A percentile compares a stretch with the other conserved stretches of the same genome.
Evolutionary conservation across 2,797 vertebrate genomes (phyloP).

Genomic region (Cossypha dichroa): DNA sequence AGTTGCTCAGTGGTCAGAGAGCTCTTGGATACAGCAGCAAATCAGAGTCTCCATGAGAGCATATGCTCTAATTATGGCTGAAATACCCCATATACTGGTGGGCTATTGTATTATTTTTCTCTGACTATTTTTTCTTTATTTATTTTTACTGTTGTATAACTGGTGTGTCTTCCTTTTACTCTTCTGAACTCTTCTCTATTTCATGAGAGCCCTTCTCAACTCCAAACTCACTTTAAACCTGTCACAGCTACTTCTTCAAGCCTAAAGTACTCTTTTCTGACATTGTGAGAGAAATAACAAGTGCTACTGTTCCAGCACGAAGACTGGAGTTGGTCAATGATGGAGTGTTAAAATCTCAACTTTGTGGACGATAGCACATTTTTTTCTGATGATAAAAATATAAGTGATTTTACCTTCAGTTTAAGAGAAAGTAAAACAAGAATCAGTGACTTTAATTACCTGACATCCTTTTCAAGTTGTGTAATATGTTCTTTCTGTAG

Average conservation of each 20-base stretch:
- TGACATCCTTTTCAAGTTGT: slow-evolving; percentile 86
- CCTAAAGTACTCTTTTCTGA: background rate
- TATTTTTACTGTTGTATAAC: background rate
- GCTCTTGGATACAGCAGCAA: background rate
- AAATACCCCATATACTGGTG: background rate
- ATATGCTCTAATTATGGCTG: background rate
- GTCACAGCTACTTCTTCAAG: background rate
- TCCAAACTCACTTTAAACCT: background rate
- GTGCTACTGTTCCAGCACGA: background rate
- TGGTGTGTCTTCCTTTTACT: background rate
- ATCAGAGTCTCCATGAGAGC: background rate
- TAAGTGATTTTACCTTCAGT: background rate
- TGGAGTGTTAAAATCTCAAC: background rate
- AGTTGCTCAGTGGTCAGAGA: background rate
- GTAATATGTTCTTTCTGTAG: slow-evolving; percentile 78
- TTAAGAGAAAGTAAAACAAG: background rate
- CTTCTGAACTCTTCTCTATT: background rate
- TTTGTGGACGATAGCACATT: background rate
- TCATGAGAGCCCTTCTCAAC: background rate
- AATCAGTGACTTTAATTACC: slow-evolving; percentile 75
- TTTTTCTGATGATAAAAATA: background rate
- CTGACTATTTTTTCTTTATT: background rate
- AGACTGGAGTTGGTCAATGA: background rate
- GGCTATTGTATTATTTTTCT: background rate
- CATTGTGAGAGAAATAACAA: background rate